Conservation (phyloP, 2,888 invertebrate genomes). For the Trypoxylon attenuatum region DNA sequence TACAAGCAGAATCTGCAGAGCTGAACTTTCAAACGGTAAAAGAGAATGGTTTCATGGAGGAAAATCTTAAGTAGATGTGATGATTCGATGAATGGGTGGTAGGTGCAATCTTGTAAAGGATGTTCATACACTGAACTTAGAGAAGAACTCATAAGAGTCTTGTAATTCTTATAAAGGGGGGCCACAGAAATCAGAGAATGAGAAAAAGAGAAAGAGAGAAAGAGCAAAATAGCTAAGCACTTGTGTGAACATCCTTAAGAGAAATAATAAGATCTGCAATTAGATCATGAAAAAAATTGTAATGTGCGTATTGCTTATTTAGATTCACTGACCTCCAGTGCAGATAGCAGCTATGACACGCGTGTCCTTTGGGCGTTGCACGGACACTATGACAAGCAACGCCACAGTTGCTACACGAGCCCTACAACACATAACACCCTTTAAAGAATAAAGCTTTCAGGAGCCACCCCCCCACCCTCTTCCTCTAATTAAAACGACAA, state of each 20-base stretch:
- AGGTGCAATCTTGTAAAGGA: conserved; percentile 32
- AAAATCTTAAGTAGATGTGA: too few species aligned
- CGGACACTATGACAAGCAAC: conserved; percentile 85
- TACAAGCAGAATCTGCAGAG: background rate
- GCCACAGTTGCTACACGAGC: conserved; percentile 82
- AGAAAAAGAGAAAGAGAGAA: too few species aligned
- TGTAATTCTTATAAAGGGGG: too few species aligned
- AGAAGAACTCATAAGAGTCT: too few species aligned
- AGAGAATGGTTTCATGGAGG: too few species aligned
- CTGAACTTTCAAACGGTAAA: background rate
- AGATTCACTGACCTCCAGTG: conserved; percentile 85
- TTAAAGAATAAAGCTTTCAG: conserved; percentile 56
- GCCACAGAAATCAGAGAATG: too few species aligned
- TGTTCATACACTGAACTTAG: conserved; percentile 50
- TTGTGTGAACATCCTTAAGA: conserved; percentile 49
- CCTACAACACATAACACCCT: conserved; percentile 74
- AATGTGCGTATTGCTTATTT: conserved; percentile 56
- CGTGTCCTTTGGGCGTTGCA: conserved; percentile 84
- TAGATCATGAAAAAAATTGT: conserved; percentile 36
- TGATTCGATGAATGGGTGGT: conserved; percentile 3
- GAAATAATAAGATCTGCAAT: conserved; percentile 13
- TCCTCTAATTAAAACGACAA: conserved; percentile 11
- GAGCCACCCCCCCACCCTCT: conserved; percentile 45
- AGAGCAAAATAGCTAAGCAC: conserved; percentile 14
- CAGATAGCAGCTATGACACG: conserved; percentile 90